phyloP scores from a whole-genome alignment of 1,140 invertebrate genomes.

The Drosophila leontia region DNA sequence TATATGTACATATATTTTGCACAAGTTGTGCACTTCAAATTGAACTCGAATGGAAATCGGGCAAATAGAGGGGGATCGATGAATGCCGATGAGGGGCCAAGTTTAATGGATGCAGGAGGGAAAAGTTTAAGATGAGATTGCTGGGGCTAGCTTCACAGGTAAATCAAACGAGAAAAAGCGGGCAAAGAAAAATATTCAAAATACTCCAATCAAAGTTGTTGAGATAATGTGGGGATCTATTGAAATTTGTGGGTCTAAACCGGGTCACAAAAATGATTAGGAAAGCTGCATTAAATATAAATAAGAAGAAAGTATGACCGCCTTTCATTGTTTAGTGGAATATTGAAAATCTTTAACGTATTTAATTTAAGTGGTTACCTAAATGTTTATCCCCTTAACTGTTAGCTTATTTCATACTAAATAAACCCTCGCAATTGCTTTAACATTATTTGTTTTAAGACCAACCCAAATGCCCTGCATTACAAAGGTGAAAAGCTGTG shows the following conservation, averaged over 20 bases:
- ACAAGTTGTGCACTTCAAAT: conserved; percentile 56
- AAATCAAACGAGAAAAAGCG: conserved; percentile 19
- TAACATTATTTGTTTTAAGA: not conserved
- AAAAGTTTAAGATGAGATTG: conserved; percentile 61
- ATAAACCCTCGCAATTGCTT: not conserved
- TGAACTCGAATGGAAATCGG: conserved; percentile 9
- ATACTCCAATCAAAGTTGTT: conserved; percentile 28
- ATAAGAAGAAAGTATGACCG: not conserved
- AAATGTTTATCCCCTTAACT: not conserved
- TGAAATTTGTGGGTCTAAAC: not conserved
- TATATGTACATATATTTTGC: conserved; percentile 26
- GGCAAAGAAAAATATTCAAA: conserved; percentile 13
- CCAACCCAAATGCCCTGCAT: not conserved
- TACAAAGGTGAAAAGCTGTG: not conserved
- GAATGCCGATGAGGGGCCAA: conserved; percentile 22
- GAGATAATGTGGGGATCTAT: conserved; percentile 42
- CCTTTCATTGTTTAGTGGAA: too few relatives aligned
- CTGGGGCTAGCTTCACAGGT: conserved; percentile 20
- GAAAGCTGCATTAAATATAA: not conserved
- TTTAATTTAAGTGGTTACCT: too few relatives aligned
- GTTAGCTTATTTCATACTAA: not conserved
- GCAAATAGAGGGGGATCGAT: not conserved
- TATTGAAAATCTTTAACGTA: not conserved
- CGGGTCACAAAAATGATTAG: not conserved
- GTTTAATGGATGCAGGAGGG: conserved; percentile 42